A percentile compares a stretch with the other conserved stretches of the same genome.
Evolutionary conservation across 2,797 vertebrate species (phyloP).

Genomic region (Ammospiza maritima): DNA sequence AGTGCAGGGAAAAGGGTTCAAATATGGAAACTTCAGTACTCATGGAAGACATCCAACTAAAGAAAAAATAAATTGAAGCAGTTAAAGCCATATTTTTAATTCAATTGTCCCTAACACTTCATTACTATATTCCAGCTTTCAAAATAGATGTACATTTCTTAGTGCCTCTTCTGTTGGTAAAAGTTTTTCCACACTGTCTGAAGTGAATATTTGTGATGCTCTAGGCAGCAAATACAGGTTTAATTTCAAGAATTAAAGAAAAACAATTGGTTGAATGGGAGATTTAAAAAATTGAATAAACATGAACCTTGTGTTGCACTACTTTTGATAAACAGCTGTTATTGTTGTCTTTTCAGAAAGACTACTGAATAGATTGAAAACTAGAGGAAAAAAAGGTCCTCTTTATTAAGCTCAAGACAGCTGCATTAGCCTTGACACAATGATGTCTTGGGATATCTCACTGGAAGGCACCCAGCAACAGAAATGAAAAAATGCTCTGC

Average conservation of each 20-base stretch:
- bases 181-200: not conserved
- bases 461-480: constrained; percentile 4
- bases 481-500: not conserved
- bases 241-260: not conserved
- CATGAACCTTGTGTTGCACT: not conserved
- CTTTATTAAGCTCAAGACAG: not conserved
- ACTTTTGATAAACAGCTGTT: not conserved
- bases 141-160: not conserved
- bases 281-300: not conserved
- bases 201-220: not conserved
- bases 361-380: not conserved
- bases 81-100: not conserved
- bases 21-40: not conserved
- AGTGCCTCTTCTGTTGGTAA: not conserved
- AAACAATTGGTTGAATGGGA: not conserved
- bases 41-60: not conserved
- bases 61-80: not conserved
- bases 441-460: not conserved
- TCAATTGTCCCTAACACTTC: not conserved
- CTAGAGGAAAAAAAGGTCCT: not conserved
- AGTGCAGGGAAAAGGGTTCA: not conserved
- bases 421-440: constrained; percentile 11
- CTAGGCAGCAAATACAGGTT: not conserved
- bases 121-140: not conserved
- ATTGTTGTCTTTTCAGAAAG: not conserved